These are phyloP conservation scores for Raja brachyura DNA, from an alignment of 2,113 vertebrate species.

Conservation along the genomic window DNA sequence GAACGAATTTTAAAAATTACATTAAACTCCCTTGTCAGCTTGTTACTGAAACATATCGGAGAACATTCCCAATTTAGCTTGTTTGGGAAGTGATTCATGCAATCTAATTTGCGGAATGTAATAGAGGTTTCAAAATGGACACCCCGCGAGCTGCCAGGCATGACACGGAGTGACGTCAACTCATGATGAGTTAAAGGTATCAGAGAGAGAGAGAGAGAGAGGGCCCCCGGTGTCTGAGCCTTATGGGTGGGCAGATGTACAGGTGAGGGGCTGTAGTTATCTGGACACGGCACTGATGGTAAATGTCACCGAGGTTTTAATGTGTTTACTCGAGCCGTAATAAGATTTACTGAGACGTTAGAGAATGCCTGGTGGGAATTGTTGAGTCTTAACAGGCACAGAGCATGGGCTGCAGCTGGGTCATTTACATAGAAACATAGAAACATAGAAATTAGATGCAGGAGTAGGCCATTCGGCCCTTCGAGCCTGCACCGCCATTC, in stretches of 20 bases:
- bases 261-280: neutral
- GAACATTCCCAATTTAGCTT: neutral
- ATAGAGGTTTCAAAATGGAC: neutral
- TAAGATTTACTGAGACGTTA: constrained; percentile 3
- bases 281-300: too few relatives aligned
- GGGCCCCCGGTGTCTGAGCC: neutral
- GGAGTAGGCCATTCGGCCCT: too few relatives aligned
- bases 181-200: neutral
- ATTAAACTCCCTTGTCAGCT: neutral
- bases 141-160: too few relatives aligned
- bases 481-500: too few relatives aligned
- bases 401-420: neutral
- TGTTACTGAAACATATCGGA: neutral
- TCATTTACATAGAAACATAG: neutral
- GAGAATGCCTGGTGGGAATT: neutral
- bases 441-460: too few relatives aligned
- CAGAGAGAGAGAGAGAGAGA: neutral
- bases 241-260: neutral
- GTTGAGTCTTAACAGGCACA: neutral
- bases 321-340: neutral
- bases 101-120: neutral
- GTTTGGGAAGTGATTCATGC: constrained; percentile 24
- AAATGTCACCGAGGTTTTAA: neutral
- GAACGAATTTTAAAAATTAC: neutral
- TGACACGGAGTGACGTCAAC: neutral